Evolutionary conservation across 2,113 vertebrate species (phyloP), one percentile per base, ranked within the genome.

Genomic region (Dunckerocampus dactyliophorus): DNA sequence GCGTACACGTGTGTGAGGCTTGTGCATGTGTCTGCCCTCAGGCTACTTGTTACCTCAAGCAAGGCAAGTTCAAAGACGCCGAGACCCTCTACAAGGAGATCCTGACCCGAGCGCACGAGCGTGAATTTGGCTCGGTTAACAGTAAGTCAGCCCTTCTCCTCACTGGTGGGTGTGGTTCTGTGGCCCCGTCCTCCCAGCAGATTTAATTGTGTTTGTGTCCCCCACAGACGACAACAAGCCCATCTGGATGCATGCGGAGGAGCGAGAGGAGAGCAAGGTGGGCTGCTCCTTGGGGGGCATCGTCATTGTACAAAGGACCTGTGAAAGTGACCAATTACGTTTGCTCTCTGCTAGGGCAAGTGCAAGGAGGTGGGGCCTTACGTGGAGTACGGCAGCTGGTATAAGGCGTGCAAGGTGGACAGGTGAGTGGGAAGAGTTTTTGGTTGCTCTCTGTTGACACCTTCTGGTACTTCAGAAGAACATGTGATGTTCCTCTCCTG

Each of bases 211-310:
- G 51, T 24, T 24, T 31, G 24, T 53, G 22, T 28, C 0, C 55
- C n/a, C 53, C 64, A n/a, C 76, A 95, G 94, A 92, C 55, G 93
- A 95, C 72, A 95, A 95, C 81, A 95, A 95, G 67, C 94, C 94
- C 0, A 95, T 95, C 78, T 95, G 93, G 94, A 94, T 95, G 94
- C 94, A 95, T 0, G 94, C 94, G 6, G 94, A 95, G 82, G 94
- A 95, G 49, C 79, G 93, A 17, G 94, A 95, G 59, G 93, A 94
- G 77, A 93, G 91, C 84, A 95, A 94, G 92, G 94, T 94, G 62
- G 22, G 64, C 67, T 0, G 4, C 24, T 42, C 3, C 31, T 34
- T 3, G 9, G 43, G n/a, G 6, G 16, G 5, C 19, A 11, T 21
- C 11, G 22, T 51, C 20, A 11, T 0, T 17, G 47, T 6, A 20